phyloP scores from a whole-genome alignment of 1,140 invertebrate species.

The Drosophila leontia region DNA sequence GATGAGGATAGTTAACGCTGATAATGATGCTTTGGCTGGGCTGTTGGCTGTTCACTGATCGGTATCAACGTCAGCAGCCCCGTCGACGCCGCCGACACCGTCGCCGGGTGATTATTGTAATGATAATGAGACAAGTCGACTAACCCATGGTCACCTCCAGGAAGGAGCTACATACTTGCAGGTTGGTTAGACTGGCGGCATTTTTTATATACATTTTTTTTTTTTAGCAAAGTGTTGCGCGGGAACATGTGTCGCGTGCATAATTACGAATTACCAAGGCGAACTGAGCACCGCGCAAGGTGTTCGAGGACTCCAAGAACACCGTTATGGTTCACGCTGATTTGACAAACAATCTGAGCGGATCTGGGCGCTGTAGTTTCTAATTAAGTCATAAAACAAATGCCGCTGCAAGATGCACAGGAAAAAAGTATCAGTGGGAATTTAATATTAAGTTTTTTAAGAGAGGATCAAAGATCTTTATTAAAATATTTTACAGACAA shows the following conservation, averaged over 20 bases:
- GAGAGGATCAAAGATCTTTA: too few species aligned
- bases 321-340: constrained; percentile 74
- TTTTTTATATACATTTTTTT: background rate
- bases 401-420: constrained; percentile 24
- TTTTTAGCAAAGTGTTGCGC: constrained; percentile 43
- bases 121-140: constrained; percentile 72
- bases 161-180: constrained; percentile 13
- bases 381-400: constrained; percentile 81
- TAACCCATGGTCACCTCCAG: constrained; percentile 50
- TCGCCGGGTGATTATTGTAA: constrained; percentile 76
- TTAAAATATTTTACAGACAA: too few species aligned
- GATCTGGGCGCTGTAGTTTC: constrained; percentile 44
- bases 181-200: constrained; percentile 4
- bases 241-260: constrained; percentile 79
- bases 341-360: constrained; percentile 51
- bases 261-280: constrained; percentile 54
- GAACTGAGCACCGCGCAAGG: constrained; percentile 12
- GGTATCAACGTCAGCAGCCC: constrained; percentile 62
- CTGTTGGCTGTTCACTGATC: constrained; percentile 51
- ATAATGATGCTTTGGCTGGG: constrained; percentile 39
- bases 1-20: constrained; percentile 49
- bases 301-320: constrained; percentile 3
- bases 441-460: background rate
- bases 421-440: constrained; percentile 1
- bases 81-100: constrained; percentile 59